These are phyloP conservation scores for Chamaea fasciata DNA, from an alignment of 2,113 vertebrate genomes.

Conservation along the genomic window DNA sequence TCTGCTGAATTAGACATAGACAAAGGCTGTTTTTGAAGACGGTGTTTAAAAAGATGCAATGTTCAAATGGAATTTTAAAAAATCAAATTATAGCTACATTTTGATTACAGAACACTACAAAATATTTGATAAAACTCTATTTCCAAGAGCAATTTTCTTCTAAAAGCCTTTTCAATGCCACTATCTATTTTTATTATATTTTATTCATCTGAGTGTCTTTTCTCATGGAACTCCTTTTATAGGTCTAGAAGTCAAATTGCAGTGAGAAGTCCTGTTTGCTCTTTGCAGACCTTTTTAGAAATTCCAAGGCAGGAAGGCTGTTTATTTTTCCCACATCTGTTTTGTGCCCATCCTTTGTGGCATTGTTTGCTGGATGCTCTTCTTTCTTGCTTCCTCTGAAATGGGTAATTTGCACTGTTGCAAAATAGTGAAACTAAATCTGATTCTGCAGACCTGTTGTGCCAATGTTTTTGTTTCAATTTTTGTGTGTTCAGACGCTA, in stretches of 20 bases:
- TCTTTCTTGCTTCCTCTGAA: conserved; percentile 64
- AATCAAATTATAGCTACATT: background rate
- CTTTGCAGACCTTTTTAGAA: conserved; percentile 81
- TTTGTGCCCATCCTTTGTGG: conserved; percentile 87
- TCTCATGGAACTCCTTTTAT: conserved; percentile 67
- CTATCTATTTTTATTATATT: conserved; percentile 1
- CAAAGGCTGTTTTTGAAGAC: background rate
- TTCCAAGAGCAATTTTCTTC: background rate
- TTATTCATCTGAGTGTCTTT: conserved; percentile 28
- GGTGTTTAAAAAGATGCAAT: background rate
- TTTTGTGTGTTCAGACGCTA: background rate
- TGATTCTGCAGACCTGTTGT: conserved; percentile 34
- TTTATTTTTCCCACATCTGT: conserved; percentile 99
- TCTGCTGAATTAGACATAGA: background rate
- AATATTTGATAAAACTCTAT: background rate
- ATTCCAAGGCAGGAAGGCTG: conserved; percentile 88
- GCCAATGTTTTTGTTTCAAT: conserved; percentile 40
- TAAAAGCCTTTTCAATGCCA: background rate
- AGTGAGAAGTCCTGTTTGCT: conserved; percentile 71
- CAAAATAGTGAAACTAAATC: conserved; percentile 66
- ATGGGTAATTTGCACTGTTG: conserved; percentile 71
- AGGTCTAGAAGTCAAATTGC: conserved; percentile 68
- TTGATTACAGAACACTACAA: background rate
- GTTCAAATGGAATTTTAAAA: background rate
- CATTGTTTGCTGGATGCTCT: conserved; percentile 80